Base-by-base conservation (phyloP, 2,888 invertebrate genomes). In the Cephalotes varians region DNA sequence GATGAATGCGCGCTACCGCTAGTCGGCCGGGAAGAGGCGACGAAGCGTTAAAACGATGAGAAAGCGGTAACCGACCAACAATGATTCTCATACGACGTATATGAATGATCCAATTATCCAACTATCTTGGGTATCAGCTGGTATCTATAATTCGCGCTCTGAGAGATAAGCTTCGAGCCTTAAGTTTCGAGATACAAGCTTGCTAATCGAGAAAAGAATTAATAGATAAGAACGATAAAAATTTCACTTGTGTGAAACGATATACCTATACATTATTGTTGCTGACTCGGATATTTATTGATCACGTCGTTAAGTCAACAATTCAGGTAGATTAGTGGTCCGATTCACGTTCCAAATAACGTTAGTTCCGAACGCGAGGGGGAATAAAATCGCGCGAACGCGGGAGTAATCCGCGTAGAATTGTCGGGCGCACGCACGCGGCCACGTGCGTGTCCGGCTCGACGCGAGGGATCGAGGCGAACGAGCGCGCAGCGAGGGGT, bases 401-500 rank as follows among this genome's bases (percentile, higher is more conserved):
- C 60, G 51, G 25, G 47, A 40, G 28, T 80, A 60, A 71, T 80
- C 80, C 72, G 34, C 25, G 25, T 7, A 28, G 49, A 44, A 80
- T 60, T 51, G 76, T 49, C 67, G 21, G 34, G 25, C 37, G 37
- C 37, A 49, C 34, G 79, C 79, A 49, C 49, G 18, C 74, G 58
- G 37, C 28, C 80, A 58, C 79, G 58, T 60, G 73, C 60, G 74
- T 40, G 74, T n/a, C 60, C n/a, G 37, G 62, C 37, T 49, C 47
- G 60, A 56, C 44, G 47, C 37, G 34, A 56, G 44, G 44, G 56
- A 84, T 60, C 60, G 83, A n/a, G 65, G 28, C 67, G 65, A 28
- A 51, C 58, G 67, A 69, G 15, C 49, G 54, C 69, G 15, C 79
- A 74, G 85, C 84, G 65, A 77, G 69, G 85, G 82, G 74, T 87